Evolutionary conservation across 2,888 invertebrate genomes (phyloP).

Genomic region (Yponomeuta sedellus): DNA sequence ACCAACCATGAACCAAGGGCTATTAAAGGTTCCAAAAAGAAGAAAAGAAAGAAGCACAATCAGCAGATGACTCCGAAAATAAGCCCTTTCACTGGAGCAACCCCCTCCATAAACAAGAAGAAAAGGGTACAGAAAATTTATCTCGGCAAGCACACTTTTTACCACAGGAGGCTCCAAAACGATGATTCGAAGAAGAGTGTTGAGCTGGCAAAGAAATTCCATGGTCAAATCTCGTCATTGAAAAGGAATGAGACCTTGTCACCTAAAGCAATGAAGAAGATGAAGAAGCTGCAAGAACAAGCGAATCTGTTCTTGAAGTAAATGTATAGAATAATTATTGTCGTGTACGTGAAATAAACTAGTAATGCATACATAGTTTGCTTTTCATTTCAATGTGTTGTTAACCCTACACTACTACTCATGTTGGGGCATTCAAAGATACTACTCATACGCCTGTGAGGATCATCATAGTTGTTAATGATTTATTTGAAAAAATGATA

Average conservation of each 20-base stretch:
- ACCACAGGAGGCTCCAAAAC: slow-evolving; percentile 32
- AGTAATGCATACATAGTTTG: slow-evolving; percentile 37
- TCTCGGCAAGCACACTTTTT: slow-evolving; percentile 39
- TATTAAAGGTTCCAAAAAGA: slow-evolving; percentile 28
- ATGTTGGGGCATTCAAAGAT: no score
- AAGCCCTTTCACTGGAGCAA: neutral
- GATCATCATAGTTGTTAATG: no score
- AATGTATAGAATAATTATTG: slow-evolving; percentile 23
- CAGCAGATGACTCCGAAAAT: slow-evolving; percentile 25
- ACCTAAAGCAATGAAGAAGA: slow-evolving; percentile 45
- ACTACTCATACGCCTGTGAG: no score
- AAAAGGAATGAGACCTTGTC: slow-evolving; percentile 33
- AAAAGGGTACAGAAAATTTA: slow-evolving; percentile 30
- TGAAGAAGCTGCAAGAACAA: slow-evolving; percentile 45
- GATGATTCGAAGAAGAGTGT: slow-evolving; percentile 36
- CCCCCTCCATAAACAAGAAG: slow-evolving; percentile 23
- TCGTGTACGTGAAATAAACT: slow-evolving; percentile 63
- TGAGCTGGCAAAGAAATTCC: slow-evolving; percentile 38
- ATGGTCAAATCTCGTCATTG: slow-evolving; percentile 37
- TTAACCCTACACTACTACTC: no score
- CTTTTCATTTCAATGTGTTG: no score
- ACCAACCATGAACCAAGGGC: slow-evolving; percentile 23
- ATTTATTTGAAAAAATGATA: no score
- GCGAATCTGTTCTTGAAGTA: slow-evolving; percentile 48
- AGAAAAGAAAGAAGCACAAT: slow-evolving; percentile 31